A percentile compares a stretch with the other conserved stretches of the same genome.
phyloP scores from a whole-genome alignment of 1,140 invertebrate genomes.

The Asobara japonica region DNA sequence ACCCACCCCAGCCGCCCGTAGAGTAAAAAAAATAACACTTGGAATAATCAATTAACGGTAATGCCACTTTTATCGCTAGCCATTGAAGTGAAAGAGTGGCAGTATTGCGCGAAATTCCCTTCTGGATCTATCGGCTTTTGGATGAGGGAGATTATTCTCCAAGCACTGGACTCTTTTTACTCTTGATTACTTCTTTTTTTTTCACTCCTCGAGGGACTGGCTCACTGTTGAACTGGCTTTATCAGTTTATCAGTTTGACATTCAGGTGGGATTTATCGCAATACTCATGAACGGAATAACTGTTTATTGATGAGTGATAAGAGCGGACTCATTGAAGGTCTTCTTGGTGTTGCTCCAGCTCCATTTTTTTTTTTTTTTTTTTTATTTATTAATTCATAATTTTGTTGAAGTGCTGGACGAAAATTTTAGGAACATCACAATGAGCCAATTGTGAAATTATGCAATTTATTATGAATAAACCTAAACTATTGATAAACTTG shows the following conservation, averaged over 20 bases:
- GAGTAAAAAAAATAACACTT: conserved; percentile 7
- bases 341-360: too few species aligned
- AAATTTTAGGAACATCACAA: too few species aligned
- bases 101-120: neutral
- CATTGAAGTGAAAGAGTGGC: neutral
- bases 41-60: conserved; percentile 15
- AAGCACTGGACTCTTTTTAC: neutral
- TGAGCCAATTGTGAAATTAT: too few species aligned
- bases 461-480: too few species aligned
- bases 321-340: neutral
- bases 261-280: neutral
- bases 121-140: neutral
- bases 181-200: neutral
- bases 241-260: neutral
- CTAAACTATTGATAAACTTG: neutral
- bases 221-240: neutral
- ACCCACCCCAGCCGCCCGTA: too few species aligned
- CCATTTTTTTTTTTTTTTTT: neutral
- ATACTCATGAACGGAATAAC: neutral
- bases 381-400: too few species aligned
- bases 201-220: conserved; percentile 14
- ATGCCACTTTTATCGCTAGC: conserved; percentile 1
- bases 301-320: conserved; percentile 7
- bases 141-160: neutral
- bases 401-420: too few species aligned